Evolutionary conservation across 2,113 vertebrate species (phyloP), one percentile per base, ranked within the genome.

Genomic region (Macquaria ambigua): DNA sequence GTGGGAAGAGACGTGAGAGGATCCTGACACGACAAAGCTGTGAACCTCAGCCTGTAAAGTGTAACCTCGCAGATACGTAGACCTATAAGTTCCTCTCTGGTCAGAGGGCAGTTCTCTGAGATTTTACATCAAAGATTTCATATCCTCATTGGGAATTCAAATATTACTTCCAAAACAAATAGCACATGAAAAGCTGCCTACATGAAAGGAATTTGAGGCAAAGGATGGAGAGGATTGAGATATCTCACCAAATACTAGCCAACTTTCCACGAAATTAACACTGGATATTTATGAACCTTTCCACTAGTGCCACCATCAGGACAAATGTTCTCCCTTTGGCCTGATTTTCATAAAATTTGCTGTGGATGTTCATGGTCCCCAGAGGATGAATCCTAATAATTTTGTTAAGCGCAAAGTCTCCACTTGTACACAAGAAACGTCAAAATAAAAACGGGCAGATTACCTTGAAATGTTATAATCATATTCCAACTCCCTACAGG

Each of bases 1-100:
- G 67, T 82, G 62, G 69, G 34, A 37, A 41, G 64, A 64, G 78
- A 76, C 53, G 1, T n/a, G 52, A 80, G 37, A 82, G 64, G 14
- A 43, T 39, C 46, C 76, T 75, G 75, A 56, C 12, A 3, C 14
- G 39, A 72, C 59, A 66, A 39, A 56, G 74, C n/a, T 14, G 21
- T 28, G 23, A 48, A 43, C 9, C 41, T 53, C 43, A 39, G 78
- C 43, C 46, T 28, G 8, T 28, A 39, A 52, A 81, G 18, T 67
- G 20, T 18, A 2, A 21, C 3, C 68, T 41, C 48, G 55, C 12
- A 10, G 39, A n/a, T 15, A 48, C 46, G 46, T 1, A 48, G 46
- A 48, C 46, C 46, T 48, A 4, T 5, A 48, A 46, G 43, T 15
- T 63, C 21, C 41, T 28, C 67, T 52, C 53, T 34, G 8, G 3